These are phyloP conservation scores for Hydra vulgaris DNA, from an alignment of 30 jellyfish, hydroid and myxozoan genomes.

Conservation along the genomic window DNA sequence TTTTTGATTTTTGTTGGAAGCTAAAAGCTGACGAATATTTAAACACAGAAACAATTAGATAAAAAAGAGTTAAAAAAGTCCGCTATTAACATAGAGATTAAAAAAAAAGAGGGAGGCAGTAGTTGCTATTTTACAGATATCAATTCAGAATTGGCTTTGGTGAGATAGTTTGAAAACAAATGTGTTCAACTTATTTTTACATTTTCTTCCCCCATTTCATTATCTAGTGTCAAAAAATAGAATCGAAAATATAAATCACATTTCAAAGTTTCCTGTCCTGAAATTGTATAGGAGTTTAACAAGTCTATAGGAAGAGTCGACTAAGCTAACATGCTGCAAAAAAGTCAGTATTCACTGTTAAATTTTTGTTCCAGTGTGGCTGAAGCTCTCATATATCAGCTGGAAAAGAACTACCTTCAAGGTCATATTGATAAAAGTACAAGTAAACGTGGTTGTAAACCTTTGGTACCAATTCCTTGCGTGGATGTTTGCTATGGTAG, in stretches of 20 bases:
- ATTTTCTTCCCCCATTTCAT: too few relatives aligned
- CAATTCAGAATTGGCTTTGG: constrained; percentile 31
- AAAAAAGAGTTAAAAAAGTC: constrained; percentile 38
- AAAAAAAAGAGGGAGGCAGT: constrained; percentile 39
- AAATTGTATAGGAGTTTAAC: constrained; percentile 37
- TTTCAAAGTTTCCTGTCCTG: constrained; percentile 40
- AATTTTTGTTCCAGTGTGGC: neutral
- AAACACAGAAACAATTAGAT: constrained; percentile 25
- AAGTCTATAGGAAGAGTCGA: constrained; percentile 61
- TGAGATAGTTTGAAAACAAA: constrained; percentile 43
- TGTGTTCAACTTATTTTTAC: too few relatives aligned
- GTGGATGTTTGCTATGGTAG: too few relatives aligned
- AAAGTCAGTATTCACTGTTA: too few relatives aligned
- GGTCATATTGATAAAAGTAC: too few relatives aligned
- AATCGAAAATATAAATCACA: too few relatives aligned
- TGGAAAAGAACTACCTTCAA: neutral
- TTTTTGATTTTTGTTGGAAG: constrained; percentile 28
- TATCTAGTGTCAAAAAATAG: too few relatives aligned
- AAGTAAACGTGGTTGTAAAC: too few relatives aligned
- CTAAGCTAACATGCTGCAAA: constrained; percentile 54
- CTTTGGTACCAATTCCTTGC: too few relatives aligned
- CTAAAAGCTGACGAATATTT: constrained; percentile 27
- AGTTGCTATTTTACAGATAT: constrained; percentile 13
- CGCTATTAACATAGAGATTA: constrained; percentile 28
- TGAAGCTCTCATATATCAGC: constrained; percentile 8